Evolutionary conservation across 1,140 invertebrate species (phyloP).

Genomic region (Sitobion miscanthi): DNA sequence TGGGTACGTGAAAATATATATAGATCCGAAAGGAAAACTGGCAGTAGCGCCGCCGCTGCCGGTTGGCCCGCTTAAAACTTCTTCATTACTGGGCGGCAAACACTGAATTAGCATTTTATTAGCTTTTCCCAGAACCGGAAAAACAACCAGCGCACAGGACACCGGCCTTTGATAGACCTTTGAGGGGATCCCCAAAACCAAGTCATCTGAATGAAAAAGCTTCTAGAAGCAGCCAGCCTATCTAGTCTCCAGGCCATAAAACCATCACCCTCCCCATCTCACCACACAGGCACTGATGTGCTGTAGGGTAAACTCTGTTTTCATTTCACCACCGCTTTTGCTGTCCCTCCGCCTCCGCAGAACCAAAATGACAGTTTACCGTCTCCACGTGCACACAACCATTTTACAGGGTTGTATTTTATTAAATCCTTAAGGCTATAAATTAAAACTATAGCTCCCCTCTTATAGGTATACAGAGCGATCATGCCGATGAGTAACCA

Average conservation of each 20-base stretch:
- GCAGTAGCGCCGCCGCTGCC: neutral
- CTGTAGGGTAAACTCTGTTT: constrained; percentile 35
- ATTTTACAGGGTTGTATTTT: constrained; percentile 16
- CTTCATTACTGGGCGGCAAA: constrained; percentile 54
- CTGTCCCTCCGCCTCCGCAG: neutral
- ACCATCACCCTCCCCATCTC: neutral
- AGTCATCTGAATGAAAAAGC: constrained; percentile 52
- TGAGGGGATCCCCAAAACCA: constrained; percentile 38
- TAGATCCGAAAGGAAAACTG: neutral
- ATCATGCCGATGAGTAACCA: neutral
- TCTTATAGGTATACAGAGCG: neutral
- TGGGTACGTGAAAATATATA: neutral
- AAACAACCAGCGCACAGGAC: constrained; percentile 41
- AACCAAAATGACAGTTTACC: constrained; percentile 26
- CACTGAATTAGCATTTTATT: constrained; percentile 56
- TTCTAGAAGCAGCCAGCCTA: constrained; percentile 13
- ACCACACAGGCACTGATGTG: neutral
- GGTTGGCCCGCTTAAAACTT: constrained; percentile 27
- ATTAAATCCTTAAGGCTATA: constrained; percentile 42
- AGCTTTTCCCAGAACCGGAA: constrained; percentile 55
- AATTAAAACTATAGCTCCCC: constrained; percentile 45
- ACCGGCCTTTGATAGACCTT: constrained; percentile 55
- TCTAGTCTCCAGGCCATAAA: constrained; percentile 43
- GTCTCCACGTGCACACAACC: constrained; percentile 10
- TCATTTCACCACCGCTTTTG: constrained; percentile 28